Base-by-base conservation (phyloP, 2,113 vertebrate species). In the Chelonoidis abingdonii region DNA sequence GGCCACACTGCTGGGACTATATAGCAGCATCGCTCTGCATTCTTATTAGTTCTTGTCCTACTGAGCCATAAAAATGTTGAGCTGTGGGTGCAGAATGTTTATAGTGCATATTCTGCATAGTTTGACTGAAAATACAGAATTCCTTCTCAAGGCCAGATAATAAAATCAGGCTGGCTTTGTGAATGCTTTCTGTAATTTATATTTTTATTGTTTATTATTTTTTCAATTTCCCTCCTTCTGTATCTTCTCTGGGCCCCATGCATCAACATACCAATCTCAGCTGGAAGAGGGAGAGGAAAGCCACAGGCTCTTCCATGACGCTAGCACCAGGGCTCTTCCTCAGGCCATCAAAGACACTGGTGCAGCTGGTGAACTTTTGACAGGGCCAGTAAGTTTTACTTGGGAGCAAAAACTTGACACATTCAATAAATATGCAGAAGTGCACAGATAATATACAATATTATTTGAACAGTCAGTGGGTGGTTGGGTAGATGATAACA, bases 201-300 rank as follows among this genome's bases (percentile, higher is more conserved):
- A 94, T 97, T 97, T 97, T 96, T 93, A 90, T 98, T 98, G 97
- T 98, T 98, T 98, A 96, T 94, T 98, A 96, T 97, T 97, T 96
- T 97, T 98, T 97, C 94, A 97, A 96, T 96, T 97, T 97, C 95
- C 97, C 97, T 97, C 97, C 96, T 97, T 97, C 97, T 97, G 96
- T 97, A 93, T 97, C 97, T 96, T 97, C 97, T 94, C 86, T 88
- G 94, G 96, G 96, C 95, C 97, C 94, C 95, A 87, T 94, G 94
- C 93, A 97, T 96, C 96, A 95, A 94, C 97, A 98, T 98, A 96
- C 97, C 97, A 12, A 97, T 96, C 98, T 97, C 98, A 98, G 97
- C 98, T 98, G 97, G 97, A 98, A 86, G 94, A 97, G 91, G 91
- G 95, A 97, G 92, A 94, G 90, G 93, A 97, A 97, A 98, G 96